phyloP scores from a whole-genome alignment of 2,888 invertebrate genomes.

The Tetranychus piercei region DNA sequence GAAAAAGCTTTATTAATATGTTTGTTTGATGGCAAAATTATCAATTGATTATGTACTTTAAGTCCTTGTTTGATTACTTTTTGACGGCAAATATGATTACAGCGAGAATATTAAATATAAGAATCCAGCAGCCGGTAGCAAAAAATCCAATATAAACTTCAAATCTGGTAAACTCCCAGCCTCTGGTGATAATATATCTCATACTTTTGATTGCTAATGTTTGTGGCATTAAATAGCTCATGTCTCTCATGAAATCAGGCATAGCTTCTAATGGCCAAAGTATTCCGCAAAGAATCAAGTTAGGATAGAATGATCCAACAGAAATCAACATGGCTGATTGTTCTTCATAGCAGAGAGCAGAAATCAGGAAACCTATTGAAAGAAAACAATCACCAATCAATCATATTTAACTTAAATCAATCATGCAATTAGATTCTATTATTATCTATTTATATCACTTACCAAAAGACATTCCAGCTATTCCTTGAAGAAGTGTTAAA shows the following conservation, averaged over 20 bases:
- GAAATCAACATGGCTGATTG: slow-evolving; percentile 36
- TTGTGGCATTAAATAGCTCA: slow-evolving; percentile 53
- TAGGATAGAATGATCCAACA: slow-evolving; percentile 82
- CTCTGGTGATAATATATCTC: slow-evolving; percentile 54
- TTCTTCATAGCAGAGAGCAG: slow-evolving; percentile 23
- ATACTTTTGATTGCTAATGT: slow-evolving; percentile 58
- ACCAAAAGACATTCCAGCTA: slow-evolving; percentile 91
- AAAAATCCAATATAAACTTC: slow-evolving; percentile 57
- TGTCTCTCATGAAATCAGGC: slow-evolving; percentile 56
- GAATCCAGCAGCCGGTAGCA: neutral
- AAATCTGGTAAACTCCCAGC: slow-evolving; percentile 46
- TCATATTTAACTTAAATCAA: neutral
- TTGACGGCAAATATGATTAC: slow-evolving; percentile 2
- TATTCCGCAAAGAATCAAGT: slow-evolving; percentile 57
- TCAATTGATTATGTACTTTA: neutral
- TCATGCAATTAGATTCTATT: no score
- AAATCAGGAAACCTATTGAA: slow-evolving; percentile 30
- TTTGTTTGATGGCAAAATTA: no score
- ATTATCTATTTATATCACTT: no score
- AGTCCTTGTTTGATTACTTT: neutral
- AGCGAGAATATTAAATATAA: slow-evolving; percentile 4
- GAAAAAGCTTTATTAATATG: no score
- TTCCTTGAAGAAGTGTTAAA: slow-evolving; percentile 67
- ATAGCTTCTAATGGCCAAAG: slow-evolving; percentile 93
- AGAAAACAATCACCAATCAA: slow-evolving; percentile 18